Percentiles rank a stretch among this genome's conserved stretches.
phyloP scores from a whole-genome alignment of 2,888 invertebrate genomes.

The Sarcophaga variegata region DNA sequence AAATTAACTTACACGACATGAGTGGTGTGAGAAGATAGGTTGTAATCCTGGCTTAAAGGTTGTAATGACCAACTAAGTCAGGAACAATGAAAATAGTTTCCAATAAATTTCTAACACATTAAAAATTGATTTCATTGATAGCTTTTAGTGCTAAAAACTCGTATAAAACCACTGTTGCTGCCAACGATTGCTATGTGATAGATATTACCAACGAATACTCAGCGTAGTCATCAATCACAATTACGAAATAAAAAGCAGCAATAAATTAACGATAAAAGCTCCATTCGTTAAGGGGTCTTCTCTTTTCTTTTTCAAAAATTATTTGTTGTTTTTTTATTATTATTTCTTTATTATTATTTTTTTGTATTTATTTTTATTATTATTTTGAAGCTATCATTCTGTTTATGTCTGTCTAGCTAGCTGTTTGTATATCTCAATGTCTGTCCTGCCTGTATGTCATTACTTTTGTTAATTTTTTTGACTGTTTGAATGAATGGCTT shows the following conservation, averaged over 20 bases:
- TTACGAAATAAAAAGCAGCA: constrained; percentile 79
- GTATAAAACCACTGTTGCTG: constrained; percentile 49
- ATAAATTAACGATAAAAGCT: constrained; percentile 79
- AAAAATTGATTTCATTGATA: too few species aligned
- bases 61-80: too few species aligned
- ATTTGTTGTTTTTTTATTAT: constrained; percentile 70
- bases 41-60: too few species aligned
- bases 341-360: constrained; percentile 1
- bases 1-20: too few species aligned
- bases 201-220: constrained; percentile 74
- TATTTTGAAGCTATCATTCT: constrained; percentile 31
- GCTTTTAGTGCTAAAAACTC: too few species aligned
- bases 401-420: not conserved
- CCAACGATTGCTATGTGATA: constrained; percentile 51
- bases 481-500: constrained; percentile 59
- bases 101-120: too few species aligned
- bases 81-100: too few species aligned
- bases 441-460: constrained; percentile 35
- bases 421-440: constrained; percentile 45
- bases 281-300: constrained; percentile 70
- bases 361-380: not conserved
- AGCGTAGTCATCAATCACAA: constrained; percentile 80
- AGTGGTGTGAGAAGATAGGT: too few species aligned
- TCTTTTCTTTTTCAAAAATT: constrained; percentile 67
- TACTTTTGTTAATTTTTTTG: constrained; percentile 49